These are phyloP conservation scores for Acanthococcus lagerstroemiae DNA, from an alignment of 2,888 invertebrate species.

Conservation along the genomic window DNA sequence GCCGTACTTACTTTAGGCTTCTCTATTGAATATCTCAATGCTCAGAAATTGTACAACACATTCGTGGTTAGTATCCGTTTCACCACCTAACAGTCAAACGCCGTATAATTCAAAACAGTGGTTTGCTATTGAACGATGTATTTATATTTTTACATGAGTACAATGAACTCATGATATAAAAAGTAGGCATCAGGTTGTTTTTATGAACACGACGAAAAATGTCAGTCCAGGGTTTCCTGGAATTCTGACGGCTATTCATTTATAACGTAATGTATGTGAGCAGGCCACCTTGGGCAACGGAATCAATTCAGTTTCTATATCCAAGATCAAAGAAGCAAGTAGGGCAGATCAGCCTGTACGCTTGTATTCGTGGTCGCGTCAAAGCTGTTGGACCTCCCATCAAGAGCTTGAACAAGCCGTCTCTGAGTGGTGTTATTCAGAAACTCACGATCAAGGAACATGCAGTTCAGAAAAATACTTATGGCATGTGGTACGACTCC, in stretches of 20 bases:
- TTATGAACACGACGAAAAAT: too few species aligned
- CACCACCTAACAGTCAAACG: too few species aligned
- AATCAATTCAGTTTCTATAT: slow-evolving; percentile 9
- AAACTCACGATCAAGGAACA: slow-evolving; percentile 71
- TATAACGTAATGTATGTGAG: too few species aligned
- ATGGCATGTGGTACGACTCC: background rate
- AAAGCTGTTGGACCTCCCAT: slow-evolving; percentile 66
- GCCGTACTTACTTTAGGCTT: background rate
- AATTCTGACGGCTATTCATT: background rate
- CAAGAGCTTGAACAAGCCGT: slow-evolving; percentile 59
- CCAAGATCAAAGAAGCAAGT: too few species aligned
- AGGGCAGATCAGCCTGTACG: too few species aligned
- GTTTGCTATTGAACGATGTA: too few species aligned
- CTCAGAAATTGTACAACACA: background rate
- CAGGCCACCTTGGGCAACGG: slow-evolving; percentile 3
- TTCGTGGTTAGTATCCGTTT: slow-evolving; percentile 9
- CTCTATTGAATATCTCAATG: background rate
- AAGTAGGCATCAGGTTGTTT: too few species aligned
- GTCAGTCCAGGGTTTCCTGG: background rate
- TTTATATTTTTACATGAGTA: too few species aligned
- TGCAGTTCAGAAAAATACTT: slow-evolving; percentile 68
- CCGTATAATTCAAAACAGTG: too few species aligned
- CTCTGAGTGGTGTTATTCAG: slow-evolving; percentile 67
- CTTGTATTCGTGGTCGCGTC: slow-evolving; percentile 61
- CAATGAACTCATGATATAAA: too few species aligned